Conservation (phyloP, 2,113 vertebrate genomes). For the rat (Rattus norvegicus) region DNA sequence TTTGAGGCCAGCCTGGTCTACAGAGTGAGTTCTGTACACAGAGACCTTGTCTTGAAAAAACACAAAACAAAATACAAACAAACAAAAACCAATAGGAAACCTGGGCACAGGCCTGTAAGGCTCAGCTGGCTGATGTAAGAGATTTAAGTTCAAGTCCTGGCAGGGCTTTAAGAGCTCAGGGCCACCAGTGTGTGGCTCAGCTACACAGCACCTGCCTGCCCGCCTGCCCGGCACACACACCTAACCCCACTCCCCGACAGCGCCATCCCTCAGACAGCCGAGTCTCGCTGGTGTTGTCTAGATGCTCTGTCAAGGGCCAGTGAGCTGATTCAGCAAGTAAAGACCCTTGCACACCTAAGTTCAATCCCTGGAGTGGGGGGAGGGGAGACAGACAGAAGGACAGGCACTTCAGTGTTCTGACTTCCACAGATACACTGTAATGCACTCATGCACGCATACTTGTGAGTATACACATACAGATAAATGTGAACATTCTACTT, state of each 20-base stretch:
- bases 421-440: neutral
- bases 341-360: neutral
- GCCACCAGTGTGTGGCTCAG: neutral
- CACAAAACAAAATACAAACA: neutral
- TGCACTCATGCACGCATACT: too few relatives aligned
- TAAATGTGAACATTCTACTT: neutral
- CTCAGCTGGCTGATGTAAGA: neutral
- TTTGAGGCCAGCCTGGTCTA: too few relatives aligned
- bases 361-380: neutral
- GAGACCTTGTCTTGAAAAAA: neutral
- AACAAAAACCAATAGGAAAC: neutral
- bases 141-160: neutral
- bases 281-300: neutral
- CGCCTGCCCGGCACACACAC: too few relatives aligned
- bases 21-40: neutral
- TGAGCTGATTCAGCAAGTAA: neutral
- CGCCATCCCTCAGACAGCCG: too few relatives aligned
- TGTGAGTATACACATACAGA: neutral
- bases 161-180: neutral
- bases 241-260: neutral
- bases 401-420: neutral
- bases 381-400: neutral
- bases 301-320: neutral
- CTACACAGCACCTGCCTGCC: neutral
- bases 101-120: neutral